A percentile compares a stretch with the other conserved stretches of the same genome.
These are phyloP conservation scores for Thunnus albacares DNA, from an alignment of 2,797 vertebrate species.

Conservation along the genomic window DNA sequence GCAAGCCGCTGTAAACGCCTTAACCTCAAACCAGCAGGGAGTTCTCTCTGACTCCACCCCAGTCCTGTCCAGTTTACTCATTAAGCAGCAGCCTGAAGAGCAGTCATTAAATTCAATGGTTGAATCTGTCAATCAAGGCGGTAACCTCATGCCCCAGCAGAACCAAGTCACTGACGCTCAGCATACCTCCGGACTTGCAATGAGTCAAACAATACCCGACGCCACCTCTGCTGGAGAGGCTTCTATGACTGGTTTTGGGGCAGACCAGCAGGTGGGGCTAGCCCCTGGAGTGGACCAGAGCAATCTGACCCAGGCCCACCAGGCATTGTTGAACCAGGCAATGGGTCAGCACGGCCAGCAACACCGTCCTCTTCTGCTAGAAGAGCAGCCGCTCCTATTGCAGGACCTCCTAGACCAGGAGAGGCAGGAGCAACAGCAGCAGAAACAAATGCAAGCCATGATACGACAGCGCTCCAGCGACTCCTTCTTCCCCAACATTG, in stretches of 20 bases:
- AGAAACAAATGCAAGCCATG: constrained; percentile 99
- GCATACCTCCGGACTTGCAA: constrained; percentile 77
- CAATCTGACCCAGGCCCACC: constrained; percentile 86
- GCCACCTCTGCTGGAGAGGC: constrained; percentile 80
- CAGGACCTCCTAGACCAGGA: constrained; percentile 99
- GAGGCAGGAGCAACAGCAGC: constrained; percentile 97
- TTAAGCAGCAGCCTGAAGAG: constrained; percentile 89
- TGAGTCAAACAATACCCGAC: constrained; percentile 81
- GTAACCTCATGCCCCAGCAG: constrained; percentile 84
- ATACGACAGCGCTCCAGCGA: constrained; percentile 96
- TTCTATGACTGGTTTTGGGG: constrained; percentile 83
- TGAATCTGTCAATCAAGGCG: constrained; percentile 84
- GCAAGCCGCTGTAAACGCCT: constrained; percentile 74
- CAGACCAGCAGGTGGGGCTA: constrained; percentile 84
- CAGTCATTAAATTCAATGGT: constrained; percentile 84
- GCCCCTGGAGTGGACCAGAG: constrained; percentile 84
- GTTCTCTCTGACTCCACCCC: constrained; percentile 90
- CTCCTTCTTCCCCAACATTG: constrained; percentile 97
- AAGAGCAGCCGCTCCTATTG: constrained; percentile 96
- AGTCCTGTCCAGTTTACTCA: constrained; percentile 93
- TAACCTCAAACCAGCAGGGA: constrained; percentile 82
- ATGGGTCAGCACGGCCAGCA: constrained; percentile 88
- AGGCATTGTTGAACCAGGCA: constrained; percentile 85
- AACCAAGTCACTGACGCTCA: constrained; percentile 81
- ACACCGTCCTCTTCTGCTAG: constrained; percentile 92